Conservation (phyloP, 2,797 vertebrate genomes). For the Triplophysa yarkandensis region DNA sequence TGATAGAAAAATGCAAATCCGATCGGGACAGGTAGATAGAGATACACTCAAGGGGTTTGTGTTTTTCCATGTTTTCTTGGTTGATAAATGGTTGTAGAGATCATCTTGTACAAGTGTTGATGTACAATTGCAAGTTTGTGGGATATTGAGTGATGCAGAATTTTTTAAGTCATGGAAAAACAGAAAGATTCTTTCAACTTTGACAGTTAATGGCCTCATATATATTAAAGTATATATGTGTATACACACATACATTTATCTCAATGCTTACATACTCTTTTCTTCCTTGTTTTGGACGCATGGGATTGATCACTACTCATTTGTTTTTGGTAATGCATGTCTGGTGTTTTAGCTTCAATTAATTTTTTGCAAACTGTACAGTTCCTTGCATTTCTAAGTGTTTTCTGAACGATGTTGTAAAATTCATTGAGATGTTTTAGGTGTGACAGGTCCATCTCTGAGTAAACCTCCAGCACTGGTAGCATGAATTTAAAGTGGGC, state of each 20-base stretch:
- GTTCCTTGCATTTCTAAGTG: background rate
- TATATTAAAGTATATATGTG: constrained; percentile 26
- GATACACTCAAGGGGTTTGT: background rate
- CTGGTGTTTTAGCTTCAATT: background rate
- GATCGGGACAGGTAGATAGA: constrained; percentile 10
- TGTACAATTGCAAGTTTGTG: constrained; percentile 6
- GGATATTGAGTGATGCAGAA: background rate
- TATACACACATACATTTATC: constrained; percentile 2
- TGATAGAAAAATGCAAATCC: constrained; percentile 37
- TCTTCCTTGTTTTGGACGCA: background rate
- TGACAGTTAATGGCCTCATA: constrained; percentile 38
- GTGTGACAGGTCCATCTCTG: background rate
- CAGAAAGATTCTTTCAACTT: constrained; percentile 17
- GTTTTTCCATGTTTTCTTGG: constrained; percentile 3
- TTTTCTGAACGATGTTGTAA: background rate
- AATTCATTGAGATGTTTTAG: background rate
- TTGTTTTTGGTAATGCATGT: background rate
- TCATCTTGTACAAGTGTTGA: background rate
- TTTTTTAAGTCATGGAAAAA: constrained; percentile 2
- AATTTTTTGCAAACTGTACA: background rate
- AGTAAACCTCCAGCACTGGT: background rate
- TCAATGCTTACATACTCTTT: background rate
- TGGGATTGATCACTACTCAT: constrained; percentile 13
- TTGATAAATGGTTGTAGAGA: background rate
- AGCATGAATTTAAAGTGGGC: background rate